Base-by-base conservation (phyloP, 2,113 vertebrate species). In the Uria lomvia region DNA sequence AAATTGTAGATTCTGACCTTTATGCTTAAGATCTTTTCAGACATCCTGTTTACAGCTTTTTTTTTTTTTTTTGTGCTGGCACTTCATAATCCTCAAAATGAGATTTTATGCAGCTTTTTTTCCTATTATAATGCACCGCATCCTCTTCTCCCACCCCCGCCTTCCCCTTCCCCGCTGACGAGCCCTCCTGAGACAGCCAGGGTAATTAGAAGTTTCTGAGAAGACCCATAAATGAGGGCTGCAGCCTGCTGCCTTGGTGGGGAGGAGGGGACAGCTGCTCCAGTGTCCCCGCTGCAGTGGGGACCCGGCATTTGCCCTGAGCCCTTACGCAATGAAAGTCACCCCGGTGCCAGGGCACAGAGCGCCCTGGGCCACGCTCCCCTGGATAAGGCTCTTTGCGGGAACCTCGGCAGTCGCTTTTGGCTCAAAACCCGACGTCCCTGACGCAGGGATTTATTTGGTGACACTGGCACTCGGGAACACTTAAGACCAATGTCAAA, bases 1-100 rank as follows among this genome's bases (percentile, higher is more conserved):
- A 78, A 97, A 97, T 87, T 95, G 94, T 88, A 98, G 94, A 97
- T 96, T 73, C 92, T 79, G 97, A 98, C 97, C 97, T 98, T 97
- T 92, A 59, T 20, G 92, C 84, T 88, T 86, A 88, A 97, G 94
- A 95, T 91, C 86, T 42, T 94, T 67, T 90, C 95, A 92, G 81
- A 88, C 93, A 81, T 96, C 93, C 95, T 90, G 77, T 86, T 97
- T 75, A 89, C 85, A 78, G 92, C 27, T 68, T 40, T 40, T 40
- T 40, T 11, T 40, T 63, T 88, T 50, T 26, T 36, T 36, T 92
- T 55, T 84, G 76, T 75, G 43, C 96, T 90, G 88, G 90, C 89
- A 79, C 80, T 96, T 94, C 93, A 92, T 97, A 97, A 96, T 92
- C 94, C 92, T 96, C 91, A 77, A 90, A 94, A 94, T 56, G 55